Percentiles rank a stretch among this genome's conserved stretches.
Evolutionary conservation across 2,888 invertebrate genomes (phyloP).

Genomic region (Epistrophe grossulariae): DNA sequence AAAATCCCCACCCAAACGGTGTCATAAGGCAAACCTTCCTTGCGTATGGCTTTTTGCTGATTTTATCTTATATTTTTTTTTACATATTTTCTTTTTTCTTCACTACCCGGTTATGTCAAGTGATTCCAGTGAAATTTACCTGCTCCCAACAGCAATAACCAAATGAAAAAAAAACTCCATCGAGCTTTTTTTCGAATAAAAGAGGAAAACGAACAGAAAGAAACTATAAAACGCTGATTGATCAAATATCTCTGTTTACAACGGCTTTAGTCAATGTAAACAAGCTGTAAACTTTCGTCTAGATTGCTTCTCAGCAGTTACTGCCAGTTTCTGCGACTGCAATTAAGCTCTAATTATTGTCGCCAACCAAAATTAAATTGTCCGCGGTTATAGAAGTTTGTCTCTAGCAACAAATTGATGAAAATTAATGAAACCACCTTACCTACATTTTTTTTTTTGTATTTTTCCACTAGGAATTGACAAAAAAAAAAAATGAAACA

Average conservation of each 20-base stretch:
- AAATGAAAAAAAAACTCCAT: neutral
- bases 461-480: constrained; percentile 18
- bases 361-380: neutral
- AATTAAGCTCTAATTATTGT: constrained; percentile 23
- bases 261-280: constrained; percentile 16
- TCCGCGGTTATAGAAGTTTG: neutral
- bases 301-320: neutral
- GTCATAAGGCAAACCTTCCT: constrained; percentile 33
- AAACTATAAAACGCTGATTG: constrained; percentile 8
- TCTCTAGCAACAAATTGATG: neutral
- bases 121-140: constrained; percentile 64
- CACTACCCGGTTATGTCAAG: constrained; percentile 55
- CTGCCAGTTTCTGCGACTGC: neutral
- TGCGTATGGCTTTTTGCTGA: constrained; percentile 33
- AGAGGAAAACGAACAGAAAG: neutral
- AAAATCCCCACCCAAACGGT: constrained; percentile 17
- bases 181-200: constrained; percentile 9
- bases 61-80: constrained; percentile 50
- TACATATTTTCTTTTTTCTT: constrained; percentile 12
- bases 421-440: constrained; percentile 12
- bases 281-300: constrained; percentile 29
- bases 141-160: neutral
- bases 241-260: constrained; percentile 34
- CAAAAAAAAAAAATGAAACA: neutral
- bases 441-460: constrained; percentile 9